Base-by-base conservation (phyloP, 2,797 vertebrate species). In the Sparidentex hasta region DNA sequence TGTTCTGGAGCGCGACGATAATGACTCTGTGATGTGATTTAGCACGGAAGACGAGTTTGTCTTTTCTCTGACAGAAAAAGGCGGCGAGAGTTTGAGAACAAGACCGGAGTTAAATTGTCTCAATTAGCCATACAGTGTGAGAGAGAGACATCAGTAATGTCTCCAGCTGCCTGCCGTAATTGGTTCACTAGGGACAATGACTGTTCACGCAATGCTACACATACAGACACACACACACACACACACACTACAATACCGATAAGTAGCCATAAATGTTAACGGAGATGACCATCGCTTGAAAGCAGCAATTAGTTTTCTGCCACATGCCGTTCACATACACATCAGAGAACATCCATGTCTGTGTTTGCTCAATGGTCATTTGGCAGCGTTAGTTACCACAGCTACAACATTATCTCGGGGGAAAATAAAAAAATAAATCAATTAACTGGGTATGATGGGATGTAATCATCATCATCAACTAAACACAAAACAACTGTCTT, bases 151-250 rank as follows among this genome's bases (percentile, higher is more conserved):
- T 79, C 58, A 46, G 69, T 55, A 58, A 62, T 66, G 50, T 76
- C 79, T 85, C 47, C 71, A 78, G 71, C 57, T 81, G 61, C 54
- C 78, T 67, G 55, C 48, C 1, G 51, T 86, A 76, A 90, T 88
- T 84, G 72, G 63, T 59, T 82, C 77, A 71, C 61, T 73, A 73
- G 71, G 73, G 80, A 85, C 73, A 74, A 59, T 56, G 29, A 61
- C 41, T 66, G 23, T n/a, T 74, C 56, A 54, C 56, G 11, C 5
- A 25, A 9, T 47, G 20, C 23, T 3, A 33, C 21, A 62, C 46
- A 52, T 33, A 48, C 65, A 62, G 52, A 65, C 33, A 47, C 52
- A 27, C 54, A n/a, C 74, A 75, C 23, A 76, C 50, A 47, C 27
- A 64, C n/a, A 52, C 18, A 67, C n/a, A 47, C 1, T 48, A 47